These are phyloP conservation scores for Eremobia ochroleuca DNA, from an alignment of 2,888 invertebrate genomes.

Conservation along the genomic window DNA sequence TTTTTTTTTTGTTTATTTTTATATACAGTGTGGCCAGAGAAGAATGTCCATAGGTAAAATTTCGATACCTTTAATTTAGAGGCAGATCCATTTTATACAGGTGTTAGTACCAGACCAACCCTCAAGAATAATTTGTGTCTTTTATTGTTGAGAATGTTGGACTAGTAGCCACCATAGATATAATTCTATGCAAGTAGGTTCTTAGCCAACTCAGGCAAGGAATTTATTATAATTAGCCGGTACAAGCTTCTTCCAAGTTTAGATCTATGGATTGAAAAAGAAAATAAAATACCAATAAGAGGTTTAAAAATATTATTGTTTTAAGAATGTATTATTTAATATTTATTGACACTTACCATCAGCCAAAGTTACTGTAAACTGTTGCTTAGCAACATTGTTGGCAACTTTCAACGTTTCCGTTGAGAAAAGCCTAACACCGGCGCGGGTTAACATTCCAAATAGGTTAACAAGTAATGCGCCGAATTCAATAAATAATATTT, in stretches of 20 bases:
- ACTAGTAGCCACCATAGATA: not conserved
- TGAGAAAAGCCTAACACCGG: constrained; percentile 80
- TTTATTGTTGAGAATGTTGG: not conserved
- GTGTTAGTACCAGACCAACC: not conserved
- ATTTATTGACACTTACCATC: constrained; percentile 74
- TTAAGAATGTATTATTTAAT: not conserved
- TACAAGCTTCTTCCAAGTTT: too few species aligned
- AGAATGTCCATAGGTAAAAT: not conserved
- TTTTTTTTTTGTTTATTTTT: too few species aligned
- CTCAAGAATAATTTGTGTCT: not conserved
- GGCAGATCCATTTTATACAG: not conserved
- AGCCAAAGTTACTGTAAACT: constrained; percentile 81
- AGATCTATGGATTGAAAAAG: not conserved
- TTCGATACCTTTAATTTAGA: not conserved
- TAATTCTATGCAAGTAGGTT: not conserved
- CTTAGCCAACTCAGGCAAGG: not conserved
- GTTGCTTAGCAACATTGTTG: constrained; percentile 89
- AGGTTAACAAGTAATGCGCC: constrained; percentile 24
- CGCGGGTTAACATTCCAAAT: constrained; percentile 85
- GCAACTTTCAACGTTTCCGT: constrained; percentile 83
- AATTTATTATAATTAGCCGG: not conserved
- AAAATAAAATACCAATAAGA: too few species aligned
- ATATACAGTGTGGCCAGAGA: too few species aligned
- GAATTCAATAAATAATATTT: constrained; percentile 11
- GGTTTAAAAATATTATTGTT: not conserved